Evolutionary conservation across 1,140 invertebrate genomes (phyloP).

Genomic region (Nautilus pompilius): DNA sequence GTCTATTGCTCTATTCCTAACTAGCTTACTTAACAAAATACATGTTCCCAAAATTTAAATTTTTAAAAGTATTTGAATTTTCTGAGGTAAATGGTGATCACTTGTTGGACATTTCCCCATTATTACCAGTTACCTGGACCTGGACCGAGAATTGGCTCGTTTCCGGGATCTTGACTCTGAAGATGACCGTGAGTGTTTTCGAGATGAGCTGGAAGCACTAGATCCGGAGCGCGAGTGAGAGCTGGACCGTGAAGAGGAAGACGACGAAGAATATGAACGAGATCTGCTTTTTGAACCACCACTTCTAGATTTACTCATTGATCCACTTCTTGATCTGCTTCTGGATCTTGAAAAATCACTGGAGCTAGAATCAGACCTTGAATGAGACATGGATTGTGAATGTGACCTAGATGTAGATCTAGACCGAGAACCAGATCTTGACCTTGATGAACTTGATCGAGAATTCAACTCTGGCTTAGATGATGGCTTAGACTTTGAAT

Average conservation of each 20-base stretch:
- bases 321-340: conserved; percentile 18
- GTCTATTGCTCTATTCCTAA: no score
- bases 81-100: no score
- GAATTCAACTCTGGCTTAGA: conserved; percentile 3
- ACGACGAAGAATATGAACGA: neutral
- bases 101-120: conserved; percentile 31
- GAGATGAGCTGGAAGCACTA: neutral
- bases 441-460: conserved; percentile 14
- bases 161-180: conserved; percentile 15
- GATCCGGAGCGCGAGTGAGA: neutral
- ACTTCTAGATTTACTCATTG: neutral
- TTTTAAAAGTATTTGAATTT: no score
- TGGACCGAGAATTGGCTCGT: conserved; percentile 26
- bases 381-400: conserved; percentile 25
- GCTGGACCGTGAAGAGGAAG: conserved; percentile 4
- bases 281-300: neutral
- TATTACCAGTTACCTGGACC: conserved; percentile 44
- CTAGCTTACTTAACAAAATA: no score
- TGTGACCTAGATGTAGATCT: conserved; percentile 27
- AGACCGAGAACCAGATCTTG: conserved; percentile 32
- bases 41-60: no score
- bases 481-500: conserved; percentile 4
- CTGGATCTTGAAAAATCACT: conserved; percentile 14
- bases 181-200: conserved; percentile 13
- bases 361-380: conserved; percentile 18